Percentiles rank a stretch among this genome's conserved stretches.
Conservation (phyloP, 2,888 invertebrate species). For the Lissonota sp. region DNA sequence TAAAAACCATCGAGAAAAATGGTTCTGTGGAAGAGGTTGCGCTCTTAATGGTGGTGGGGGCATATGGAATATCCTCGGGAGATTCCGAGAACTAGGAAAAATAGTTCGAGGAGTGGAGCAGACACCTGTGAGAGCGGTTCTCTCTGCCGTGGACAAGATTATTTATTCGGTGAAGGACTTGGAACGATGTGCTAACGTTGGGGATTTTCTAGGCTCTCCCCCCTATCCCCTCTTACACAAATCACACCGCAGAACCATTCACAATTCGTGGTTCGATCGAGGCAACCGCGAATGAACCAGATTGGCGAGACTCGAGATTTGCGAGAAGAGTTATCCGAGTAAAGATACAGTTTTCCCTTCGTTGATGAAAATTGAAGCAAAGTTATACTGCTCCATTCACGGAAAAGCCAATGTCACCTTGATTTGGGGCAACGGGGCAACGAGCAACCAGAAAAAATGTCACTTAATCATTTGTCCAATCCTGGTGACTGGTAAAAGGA, state of each 20-base stretch:
- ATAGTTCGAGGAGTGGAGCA: conserved; percentile 2
- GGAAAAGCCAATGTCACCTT: too few relatives aligned
- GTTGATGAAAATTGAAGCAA: too few relatives aligned
- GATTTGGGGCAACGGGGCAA: too few relatives aligned
- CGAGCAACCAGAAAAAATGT: too few relatives aligned
- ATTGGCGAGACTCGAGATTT: not conserved
- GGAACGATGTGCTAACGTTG: conserved; percentile 38
- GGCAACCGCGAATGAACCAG: conserved; percentile 48
- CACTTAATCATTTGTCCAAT: too few relatives aligned
- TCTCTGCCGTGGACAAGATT: not conserved
- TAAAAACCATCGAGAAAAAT: too few relatives aligned
- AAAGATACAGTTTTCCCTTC: too few relatives aligned
- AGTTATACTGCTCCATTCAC: too few relatives aligned
- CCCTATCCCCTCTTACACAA: not conserved
- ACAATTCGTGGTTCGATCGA: conserved; percentile 48
- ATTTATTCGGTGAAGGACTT: conserved; percentile 44
- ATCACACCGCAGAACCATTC: conserved; percentile 20
- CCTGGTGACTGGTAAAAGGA: too few relatives aligned
- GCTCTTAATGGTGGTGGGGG: too few relatives aligned
- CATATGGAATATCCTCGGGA: conserved; percentile 22
- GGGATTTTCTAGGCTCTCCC: conserved; percentile 5
- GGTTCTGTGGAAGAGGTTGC: too few relatives aligned
- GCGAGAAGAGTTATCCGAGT: too few relatives aligned
- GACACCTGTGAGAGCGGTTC: conserved; percentile 37
- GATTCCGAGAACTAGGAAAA: conserved; percentile 37